Percentiles rank a stretch among this genome's conserved stretches.
These are phyloP conservation scores for Graptemys geographica DNA, from an alignment of 2,797 vertebrate genomes.

Conservation along the genomic window DNA sequence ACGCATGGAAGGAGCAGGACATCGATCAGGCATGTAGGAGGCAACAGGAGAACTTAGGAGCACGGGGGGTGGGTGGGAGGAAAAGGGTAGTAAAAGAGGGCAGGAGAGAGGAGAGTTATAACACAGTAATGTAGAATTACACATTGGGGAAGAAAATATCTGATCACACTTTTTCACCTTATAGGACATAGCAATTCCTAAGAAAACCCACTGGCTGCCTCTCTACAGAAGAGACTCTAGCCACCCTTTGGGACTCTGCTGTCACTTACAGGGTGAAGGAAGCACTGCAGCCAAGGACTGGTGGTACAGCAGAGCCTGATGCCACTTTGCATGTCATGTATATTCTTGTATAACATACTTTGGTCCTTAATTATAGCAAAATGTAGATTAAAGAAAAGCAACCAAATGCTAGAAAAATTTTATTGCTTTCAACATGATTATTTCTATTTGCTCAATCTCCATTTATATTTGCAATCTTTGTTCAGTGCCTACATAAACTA, in stretches of 20 bases:
- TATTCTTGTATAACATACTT: background rate
- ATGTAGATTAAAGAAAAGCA: background rate
- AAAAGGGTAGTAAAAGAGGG: rapidly evolving
- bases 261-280: background rate
- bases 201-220: background rate
- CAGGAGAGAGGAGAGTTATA: background rate
- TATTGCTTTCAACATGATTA: background rate
- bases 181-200: background rate
- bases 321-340: background rate
- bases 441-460: background rate
- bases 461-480: background rate
- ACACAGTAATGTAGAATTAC: background rate
- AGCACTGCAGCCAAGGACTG: background rate
- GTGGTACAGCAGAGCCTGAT: background rate
- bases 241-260: background rate
- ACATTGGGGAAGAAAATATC: rapidly evolving
- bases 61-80: background rate
- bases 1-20: too few species aligned
- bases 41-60: background rate
- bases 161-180: background rate
- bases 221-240: background rate
- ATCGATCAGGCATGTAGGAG: too few species aligned
- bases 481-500: background rate
- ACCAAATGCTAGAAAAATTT: background rate
- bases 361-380: background rate